Percentiles rank a stretch among this genome's conserved stretches.
These are phyloP conservation scores for Cremastobaeus sp. DNA, from an alignment of 2,888 invertebrate genomes.

Conservation along the genomic window DNA sequence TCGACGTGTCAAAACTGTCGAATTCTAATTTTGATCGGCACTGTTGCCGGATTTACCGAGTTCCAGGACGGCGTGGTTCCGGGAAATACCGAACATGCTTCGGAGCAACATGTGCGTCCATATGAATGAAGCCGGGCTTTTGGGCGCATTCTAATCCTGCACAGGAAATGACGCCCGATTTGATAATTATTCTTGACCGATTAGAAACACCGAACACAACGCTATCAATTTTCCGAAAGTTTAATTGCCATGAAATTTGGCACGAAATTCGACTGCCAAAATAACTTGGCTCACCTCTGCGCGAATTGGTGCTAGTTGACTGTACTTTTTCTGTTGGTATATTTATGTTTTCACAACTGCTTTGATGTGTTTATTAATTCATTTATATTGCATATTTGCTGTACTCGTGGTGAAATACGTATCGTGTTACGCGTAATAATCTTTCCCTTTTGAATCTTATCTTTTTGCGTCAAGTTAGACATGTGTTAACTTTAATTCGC, in stretches of 20 bases:
- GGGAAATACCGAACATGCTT: conserved; percentile 26
- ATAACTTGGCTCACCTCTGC: background rate
- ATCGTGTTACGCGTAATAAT: too few species aligned
- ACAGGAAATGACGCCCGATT: background rate
- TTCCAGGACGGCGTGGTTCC: conserved; percentile 35
- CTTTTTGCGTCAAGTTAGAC: too few species aligned
- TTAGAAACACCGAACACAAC: too few species aligned
- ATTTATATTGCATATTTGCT: too few species aligned
- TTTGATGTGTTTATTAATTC: too few species aligned
- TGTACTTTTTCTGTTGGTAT: background rate
- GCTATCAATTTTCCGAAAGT: too few species aligned
- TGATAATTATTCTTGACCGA: background rate
- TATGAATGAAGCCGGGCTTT: background rate
- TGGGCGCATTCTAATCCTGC: background rate
- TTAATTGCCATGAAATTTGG: background rate
- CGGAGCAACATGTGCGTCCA: conserved; percentile 36
- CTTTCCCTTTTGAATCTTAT: too few species aligned
- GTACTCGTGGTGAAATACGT: too few species aligned
- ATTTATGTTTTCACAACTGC: too few species aligned
- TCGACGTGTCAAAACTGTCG: conserved; percentile 45
- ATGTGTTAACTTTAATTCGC: too few species aligned
- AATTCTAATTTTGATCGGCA: conserved; percentile 53
- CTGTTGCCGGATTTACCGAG: conserved; percentile 45
- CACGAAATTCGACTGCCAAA: background rate
- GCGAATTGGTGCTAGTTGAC: background rate